These are phyloP conservation scores for Sparus aurata DNA, from an alignment of 2,797 vertebrate genomes.

Conservation along the genomic window DNA sequence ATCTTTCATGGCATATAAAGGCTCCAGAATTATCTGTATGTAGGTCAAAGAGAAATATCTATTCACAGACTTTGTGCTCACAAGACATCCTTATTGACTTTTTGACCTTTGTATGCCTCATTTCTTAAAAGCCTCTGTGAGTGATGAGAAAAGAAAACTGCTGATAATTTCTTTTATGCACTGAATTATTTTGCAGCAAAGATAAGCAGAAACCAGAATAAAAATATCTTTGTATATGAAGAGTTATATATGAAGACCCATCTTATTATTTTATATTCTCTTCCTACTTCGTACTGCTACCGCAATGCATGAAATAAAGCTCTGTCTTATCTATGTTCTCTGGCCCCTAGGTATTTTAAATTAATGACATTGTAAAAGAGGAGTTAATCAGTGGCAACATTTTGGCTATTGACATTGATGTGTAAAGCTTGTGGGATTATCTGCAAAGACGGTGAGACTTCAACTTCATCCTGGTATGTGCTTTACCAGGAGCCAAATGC, in stretches of 20 bases:
- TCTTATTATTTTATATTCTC: neutral
- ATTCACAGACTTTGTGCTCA: conserved; percentile 8
- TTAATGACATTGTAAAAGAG: neutral
- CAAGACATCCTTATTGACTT: conserved; percentile 13
- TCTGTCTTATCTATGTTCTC: too few species aligned
- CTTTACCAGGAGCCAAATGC: neutral
- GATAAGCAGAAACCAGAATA: conserved; percentile 16
- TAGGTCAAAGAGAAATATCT: conserved; percentile 23
- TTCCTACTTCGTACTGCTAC: neutral
- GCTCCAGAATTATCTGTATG: conserved; percentile 31
- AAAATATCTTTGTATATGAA: neutral
- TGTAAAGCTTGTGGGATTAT: conserved; percentile 4
- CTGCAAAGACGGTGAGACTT: conserved; percentile 10
- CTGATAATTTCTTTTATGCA: conserved; percentile 14
- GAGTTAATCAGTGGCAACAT: neutral
- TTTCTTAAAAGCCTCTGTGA: conserved; percentile 14
- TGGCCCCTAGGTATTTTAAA: neutral
- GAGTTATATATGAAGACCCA: conserved; percentile 8
- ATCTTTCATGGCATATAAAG: conserved; percentile 8
- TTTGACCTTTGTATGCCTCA: conserved; percentile 9
- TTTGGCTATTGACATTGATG: neutral
- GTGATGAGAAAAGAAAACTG: neutral
- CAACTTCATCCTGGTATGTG: neutral
- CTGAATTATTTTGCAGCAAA: conserved; percentile 8
- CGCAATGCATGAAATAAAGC: too few species aligned